Percentiles rank a stretch among this genome's conserved stretches.
Conservation (phyloP, 2,888 invertebrate species). For the Drosophila meridionalis region DNA sequence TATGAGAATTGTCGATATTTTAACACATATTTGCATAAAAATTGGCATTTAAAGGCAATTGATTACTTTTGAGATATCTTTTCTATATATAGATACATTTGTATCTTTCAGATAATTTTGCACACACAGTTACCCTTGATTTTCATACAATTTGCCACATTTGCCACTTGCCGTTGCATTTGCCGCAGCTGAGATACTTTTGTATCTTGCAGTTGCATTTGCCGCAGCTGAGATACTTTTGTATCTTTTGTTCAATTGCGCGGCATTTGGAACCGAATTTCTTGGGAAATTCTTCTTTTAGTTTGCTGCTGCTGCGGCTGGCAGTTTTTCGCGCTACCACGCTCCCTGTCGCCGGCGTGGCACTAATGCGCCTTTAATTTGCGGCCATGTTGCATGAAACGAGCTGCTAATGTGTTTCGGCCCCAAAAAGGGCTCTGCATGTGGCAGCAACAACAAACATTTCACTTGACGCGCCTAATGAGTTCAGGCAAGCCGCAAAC, state of each 20-base stretch:
- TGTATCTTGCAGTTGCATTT: constrained; percentile 10
- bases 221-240: no score
- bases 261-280: constrained; percentile 18
- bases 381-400: constrained; percentile 72
- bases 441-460: constrained; percentile 62
- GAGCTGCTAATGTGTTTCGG: constrained; percentile 76
- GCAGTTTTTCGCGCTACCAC: constrained; percentile 33
- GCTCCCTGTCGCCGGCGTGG: constrained; percentile 14
- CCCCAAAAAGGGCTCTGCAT: constrained; percentile 54
- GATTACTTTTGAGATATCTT: neutral
- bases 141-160: neutral
- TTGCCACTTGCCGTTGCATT: neutral
- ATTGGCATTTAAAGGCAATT: neutral
- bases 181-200: neutral
- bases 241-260: constrained; percentile 23
- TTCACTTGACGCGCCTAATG: constrained; percentile 79
- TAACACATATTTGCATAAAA: no score
- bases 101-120: constrained; percentile 12
- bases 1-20: neutral
- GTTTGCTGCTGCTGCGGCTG: constrained; percentile 38
- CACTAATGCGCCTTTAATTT: constrained; percentile 77
- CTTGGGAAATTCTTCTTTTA: constrained; percentile 43
- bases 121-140: neutral
- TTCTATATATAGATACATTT: neutral
- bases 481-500: constrained; percentile 52